Conservation (phyloP, 37 sponge, comb jelly and placozoan species). For the Halisarca cf. caerulea region DNA sequence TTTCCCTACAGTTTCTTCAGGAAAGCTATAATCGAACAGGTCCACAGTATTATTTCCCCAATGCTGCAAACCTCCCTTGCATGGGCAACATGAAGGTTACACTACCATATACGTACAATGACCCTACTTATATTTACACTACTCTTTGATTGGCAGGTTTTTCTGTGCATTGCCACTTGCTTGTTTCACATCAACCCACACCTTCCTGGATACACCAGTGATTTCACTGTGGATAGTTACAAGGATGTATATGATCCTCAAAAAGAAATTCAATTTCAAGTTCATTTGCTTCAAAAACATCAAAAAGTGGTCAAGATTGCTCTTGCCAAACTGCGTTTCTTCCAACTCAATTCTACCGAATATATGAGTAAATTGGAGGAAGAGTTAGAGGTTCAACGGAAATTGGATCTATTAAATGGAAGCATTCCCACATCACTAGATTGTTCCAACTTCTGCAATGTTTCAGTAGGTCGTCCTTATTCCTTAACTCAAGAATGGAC, state of each 20-base stretch:
- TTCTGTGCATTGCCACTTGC: constrained; percentile 18
- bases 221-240: background rate
- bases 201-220: background rate
- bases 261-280: constrained; percentile 11
- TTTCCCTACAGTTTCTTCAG: too few relatives aligned
- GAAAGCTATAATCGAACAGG: background rate
- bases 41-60: background rate
- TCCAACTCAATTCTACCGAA: too few relatives aligned
- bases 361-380: too few relatives aligned
- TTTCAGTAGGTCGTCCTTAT: background rate
- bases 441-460: background rate
- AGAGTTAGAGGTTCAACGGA: too few relatives aligned
- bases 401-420: background rate
- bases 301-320: too few relatives aligned
- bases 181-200: background rate
- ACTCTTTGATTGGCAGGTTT: background rate
- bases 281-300: background rate
- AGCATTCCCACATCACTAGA: background rate
- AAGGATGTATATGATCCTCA: background rate
- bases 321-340: too few relatives aligned
- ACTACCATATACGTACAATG: background rate
- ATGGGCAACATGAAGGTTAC: constrained; percentile 12
- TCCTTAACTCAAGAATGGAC: too few relatives aligned
- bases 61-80: background rate
- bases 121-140: too few relatives aligned